Percentiles rank a stretch among this genome's conserved stretches.
These are phyloP conservation scores for Cuculus canorus DNA, from an alignment of 2,797 vertebrate species.

Conservation along the genomic window DNA sequence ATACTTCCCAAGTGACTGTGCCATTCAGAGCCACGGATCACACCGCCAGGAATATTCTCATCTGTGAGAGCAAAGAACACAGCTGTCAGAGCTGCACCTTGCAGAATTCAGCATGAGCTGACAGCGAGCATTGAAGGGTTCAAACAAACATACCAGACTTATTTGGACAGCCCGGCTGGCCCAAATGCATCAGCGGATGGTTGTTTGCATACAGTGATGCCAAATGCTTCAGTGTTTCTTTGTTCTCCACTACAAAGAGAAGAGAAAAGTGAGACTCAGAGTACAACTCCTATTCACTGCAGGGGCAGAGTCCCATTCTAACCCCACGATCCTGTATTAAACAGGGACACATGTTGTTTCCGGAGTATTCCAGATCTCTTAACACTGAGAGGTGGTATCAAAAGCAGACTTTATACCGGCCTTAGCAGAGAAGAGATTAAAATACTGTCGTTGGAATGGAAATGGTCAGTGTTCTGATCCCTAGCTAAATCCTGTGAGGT, in stretches of 20 bases:
- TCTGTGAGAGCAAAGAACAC: constrained; percentile 70
- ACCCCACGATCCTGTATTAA: not conserved
- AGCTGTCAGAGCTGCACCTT: not conserved
- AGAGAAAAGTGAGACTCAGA: not conserved
- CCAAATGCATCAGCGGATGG: constrained; percentile 92
- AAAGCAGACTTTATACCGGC: not conserved
- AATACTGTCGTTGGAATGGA: not conserved
- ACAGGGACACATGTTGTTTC: not conserved
- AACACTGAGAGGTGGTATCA: not conserved
- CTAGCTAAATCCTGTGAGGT: not conserved
- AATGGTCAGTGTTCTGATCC: not conserved
- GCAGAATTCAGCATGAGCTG: not conserved
- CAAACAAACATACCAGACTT: constrained; percentile 77
- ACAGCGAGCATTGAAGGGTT: not conserved
- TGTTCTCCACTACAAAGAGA: constrained; percentile 86
- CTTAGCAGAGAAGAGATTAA: not conserved
- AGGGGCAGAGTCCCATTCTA: not conserved
- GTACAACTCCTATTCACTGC: not conserved
- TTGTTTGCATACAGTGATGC: constrained; percentile 93
- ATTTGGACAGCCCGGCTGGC: constrained; percentile 88
- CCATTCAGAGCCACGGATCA: constrained; percentile 92
- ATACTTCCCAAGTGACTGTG: constrained; percentile 96
- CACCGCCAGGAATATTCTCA: constrained; percentile 89
- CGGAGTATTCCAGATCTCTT: not conserved
- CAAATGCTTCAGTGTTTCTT: constrained; percentile 92